phyloP scores from a whole-genome alignment of 2,888 invertebrate species.

The Polydrusus pterygomalis region DNA sequence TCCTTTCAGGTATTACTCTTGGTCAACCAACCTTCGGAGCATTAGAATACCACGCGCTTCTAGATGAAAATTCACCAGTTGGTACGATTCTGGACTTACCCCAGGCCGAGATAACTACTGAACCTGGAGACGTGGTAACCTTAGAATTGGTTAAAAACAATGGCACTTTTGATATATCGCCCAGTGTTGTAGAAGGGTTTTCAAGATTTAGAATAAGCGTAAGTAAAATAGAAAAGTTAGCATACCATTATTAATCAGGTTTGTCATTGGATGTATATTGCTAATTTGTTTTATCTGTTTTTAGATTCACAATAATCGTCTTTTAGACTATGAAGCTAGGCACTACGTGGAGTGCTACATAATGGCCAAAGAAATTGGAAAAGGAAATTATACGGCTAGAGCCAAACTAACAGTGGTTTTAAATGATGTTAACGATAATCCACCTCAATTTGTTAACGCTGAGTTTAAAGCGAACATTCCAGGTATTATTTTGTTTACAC shows the following conservation, averaged over 20 bases:
- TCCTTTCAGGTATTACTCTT: conserved; percentile 60
- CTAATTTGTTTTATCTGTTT: not conserved
- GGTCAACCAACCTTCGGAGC: conserved; percentile 67
- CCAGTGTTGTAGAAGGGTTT: conserved; percentile 84
- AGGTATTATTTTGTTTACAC: conserved; percentile 23
- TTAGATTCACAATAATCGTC: conserved; percentile 81
- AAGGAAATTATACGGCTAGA: conserved; percentile 82
- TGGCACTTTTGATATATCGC: conserved; percentile 91
- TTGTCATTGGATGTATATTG: not conserved
- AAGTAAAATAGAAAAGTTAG: conserved; percentile 2
- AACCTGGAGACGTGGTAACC: conserved; percentile 82
- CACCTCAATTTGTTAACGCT: conserved; percentile 84
- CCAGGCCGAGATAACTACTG: conserved; percentile 66
- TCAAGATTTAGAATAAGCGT: conserved; percentile 84
- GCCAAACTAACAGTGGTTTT: conserved; percentile 87
- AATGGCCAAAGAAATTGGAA: conserved; percentile 86
- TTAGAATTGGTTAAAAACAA: conserved; percentile 86
- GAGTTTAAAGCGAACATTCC: conserved; percentile 73
- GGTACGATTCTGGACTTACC: conserved; percentile 80
- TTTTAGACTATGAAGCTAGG: conserved; percentile 90
- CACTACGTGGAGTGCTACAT: conserved; percentile 83
- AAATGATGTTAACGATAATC: conserved; percentile 91
- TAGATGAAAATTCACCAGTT: conserved; percentile 88
- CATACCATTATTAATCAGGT: not conserved
- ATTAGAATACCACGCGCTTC: conserved; percentile 80